phyloP scores from a whole-genome alignment of 2,113 vertebrate species.

The Axis porcinus region DNA sequence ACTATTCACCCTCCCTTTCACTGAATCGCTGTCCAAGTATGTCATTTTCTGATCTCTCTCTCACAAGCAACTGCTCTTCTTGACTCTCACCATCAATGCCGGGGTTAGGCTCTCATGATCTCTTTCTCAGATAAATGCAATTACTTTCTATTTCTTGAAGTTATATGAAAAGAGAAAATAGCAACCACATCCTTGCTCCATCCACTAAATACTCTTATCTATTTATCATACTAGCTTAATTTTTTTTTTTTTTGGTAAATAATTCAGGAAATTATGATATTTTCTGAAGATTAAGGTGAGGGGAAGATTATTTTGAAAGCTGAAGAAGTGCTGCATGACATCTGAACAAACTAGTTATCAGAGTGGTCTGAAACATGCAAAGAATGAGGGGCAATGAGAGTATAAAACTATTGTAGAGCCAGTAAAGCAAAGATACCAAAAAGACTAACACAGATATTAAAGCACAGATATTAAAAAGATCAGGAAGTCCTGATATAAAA shows the following conservation, averaged over 20 bases:
- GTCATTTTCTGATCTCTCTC: background rate
- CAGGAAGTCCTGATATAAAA: conserved; percentile 3
- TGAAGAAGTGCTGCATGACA: background rate
- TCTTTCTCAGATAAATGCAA: background rate
- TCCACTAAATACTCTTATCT: background rate
- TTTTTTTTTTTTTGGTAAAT: background rate
- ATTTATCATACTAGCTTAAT: background rate
- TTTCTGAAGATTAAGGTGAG: background rate
- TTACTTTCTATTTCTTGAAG: background rate
- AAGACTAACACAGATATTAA: background rate
- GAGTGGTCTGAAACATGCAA: background rate
- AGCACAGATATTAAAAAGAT: background rate
- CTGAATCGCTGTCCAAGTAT: background rate
- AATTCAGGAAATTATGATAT: background rate
- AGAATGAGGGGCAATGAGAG: background rate
- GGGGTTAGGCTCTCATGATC: background rate
- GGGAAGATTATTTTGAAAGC: background rate
- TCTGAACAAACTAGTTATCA: background rate
- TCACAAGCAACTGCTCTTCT: background rate
- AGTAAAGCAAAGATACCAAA: background rate
- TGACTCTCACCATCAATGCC: background rate
- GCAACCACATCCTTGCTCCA: background rate
- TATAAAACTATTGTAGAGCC: background rate
- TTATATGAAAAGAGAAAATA: background rate
- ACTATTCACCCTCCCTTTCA: background rate